Base-by-base conservation (phyloP, 1,140 invertebrate genomes). In the Conus betulinus region DNA sequence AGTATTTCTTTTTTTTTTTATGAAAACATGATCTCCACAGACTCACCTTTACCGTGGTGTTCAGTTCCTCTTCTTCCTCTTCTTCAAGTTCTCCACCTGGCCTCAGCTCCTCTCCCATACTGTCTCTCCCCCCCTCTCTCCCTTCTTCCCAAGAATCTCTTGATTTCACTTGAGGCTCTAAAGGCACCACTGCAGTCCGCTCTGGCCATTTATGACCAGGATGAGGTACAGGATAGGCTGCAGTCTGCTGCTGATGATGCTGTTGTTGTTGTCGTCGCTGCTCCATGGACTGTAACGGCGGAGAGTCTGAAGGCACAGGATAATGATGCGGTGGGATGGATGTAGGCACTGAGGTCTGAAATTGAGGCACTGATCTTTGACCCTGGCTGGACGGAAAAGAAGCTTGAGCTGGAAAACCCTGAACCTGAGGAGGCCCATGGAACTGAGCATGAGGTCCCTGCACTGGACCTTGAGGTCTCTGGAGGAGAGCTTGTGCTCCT, bases 1-100 rank as follows among this genome's bases (percentile, higher is more conserved):
- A 63, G 60, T 4, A 63, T 13, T 63, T 20, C 60, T 63, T 63
- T 63, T 63, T 20, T 63, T 20, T 63, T 63, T 20, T 2, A 0
- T 2, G 1, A 11, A 63, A 13, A 11, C 17, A 39, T 39, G 25
- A 1, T 27, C n/a, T 27, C 76, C 11, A 39, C 17, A 23, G 10
- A 81, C 57, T 91, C 84, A 63, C 90, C 88, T 10, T 93, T 87
- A 79, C 88, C 57, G 23, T 90, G 63, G 57, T 85, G 11, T 87
- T 85, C 23, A 57, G 27, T 23, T 90, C 87, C 83, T 83, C 51
- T n/a, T 83, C 51, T 51, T 87, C 67, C 27, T 88, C 88, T 82
- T 85, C 89, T 53, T 90, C 90, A 5, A 82, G 82, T 27, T 89
- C 51, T 13, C 84, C 51, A 71, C 88, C 87, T 88, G 51, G 6